A percentile compares a stretch with the other conserved stretches of the same genome.
Conservation (phyloP, 2,113 vertebrate genomes). For the Muntiacus muntjak region DNA sequence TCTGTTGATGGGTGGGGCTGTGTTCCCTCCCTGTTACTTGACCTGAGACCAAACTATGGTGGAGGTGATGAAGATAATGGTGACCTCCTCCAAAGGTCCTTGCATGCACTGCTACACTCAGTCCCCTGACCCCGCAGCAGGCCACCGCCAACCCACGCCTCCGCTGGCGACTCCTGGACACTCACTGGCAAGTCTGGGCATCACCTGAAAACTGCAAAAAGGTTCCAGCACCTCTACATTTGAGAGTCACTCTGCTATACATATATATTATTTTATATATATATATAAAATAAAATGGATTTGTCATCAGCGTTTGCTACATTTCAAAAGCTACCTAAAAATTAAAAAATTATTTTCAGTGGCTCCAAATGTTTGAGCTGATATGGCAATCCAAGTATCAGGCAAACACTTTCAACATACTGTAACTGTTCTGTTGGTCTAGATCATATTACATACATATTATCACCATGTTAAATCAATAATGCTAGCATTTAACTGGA, state of each 20-base stretch:
- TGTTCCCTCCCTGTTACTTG: not conserved
- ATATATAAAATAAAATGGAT: not conserved
- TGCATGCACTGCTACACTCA: not conserved
- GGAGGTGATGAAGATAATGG: not conserved
- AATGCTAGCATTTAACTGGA: not conserved
- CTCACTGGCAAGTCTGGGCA: not conserved
- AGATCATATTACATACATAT: not conserved
- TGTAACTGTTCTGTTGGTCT: not conserved
- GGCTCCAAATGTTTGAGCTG: not conserved
- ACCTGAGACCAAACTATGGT: not conserved
- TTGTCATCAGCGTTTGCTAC: not conserved
- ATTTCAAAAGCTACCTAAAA: conserved; percentile 10
- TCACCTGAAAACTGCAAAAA: not conserved
- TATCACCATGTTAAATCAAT: not conserved
- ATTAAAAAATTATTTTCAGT: not conserved
- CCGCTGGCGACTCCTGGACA: not conserved
- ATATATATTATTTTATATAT: not conserved
- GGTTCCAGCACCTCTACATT: not conserved
- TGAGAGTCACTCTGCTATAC: not conserved
- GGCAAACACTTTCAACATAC: not conserved
- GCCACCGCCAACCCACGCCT: fast-evolving
- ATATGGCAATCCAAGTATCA: not conserved
- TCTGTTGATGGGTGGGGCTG: not conserved
- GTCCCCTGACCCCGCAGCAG: not conserved
- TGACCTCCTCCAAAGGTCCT: not conserved